Evolutionary conservation across 2,797 vertebrate species (phyloP).

Genomic region (Odontamblyopus rebecca): DNA sequence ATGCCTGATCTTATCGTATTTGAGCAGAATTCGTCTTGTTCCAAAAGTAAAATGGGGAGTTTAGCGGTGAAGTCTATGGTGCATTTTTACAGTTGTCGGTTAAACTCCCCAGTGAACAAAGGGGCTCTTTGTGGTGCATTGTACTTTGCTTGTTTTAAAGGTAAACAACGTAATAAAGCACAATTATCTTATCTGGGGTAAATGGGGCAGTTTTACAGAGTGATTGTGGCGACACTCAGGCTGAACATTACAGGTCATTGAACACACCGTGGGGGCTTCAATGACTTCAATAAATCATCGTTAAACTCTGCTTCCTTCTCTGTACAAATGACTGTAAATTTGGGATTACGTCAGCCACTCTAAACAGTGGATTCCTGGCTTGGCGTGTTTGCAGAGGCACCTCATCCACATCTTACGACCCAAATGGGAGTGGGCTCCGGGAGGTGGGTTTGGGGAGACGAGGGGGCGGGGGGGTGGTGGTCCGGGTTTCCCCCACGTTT

Average conservation of each 20-base stretch:
- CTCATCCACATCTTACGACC: conserved; percentile 53
- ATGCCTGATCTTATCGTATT: not conserved
- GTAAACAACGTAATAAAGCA: conserved; percentile 46
- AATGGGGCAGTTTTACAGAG: conserved; percentile 37
- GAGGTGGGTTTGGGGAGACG: conserved; percentile 25
- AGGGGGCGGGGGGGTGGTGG: conserved; percentile 10
- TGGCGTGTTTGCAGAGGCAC: conserved; percentile 44
- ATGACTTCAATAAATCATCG: conserved; percentile 46
- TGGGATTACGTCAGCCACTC: conserved; percentile 50
- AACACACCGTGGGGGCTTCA: conserved; percentile 32
- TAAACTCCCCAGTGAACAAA: not conserved
- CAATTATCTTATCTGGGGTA: conserved; percentile 46
- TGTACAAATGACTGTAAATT: conserved; percentile 30
- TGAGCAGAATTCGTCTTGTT: too few species aligned
- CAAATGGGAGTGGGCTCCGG: conserved; percentile 31
- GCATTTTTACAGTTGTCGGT: not conserved
- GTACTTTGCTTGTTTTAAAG: conserved; percentile 26
- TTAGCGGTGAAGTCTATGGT: not conserved
- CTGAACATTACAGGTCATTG: conserved; percentile 24
- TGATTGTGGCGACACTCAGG: conserved; percentile 35
- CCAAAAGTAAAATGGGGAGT: not conserved
- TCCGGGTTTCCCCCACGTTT: conserved; percentile 35
- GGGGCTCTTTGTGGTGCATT: conserved; percentile 18
- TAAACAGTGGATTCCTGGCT: conserved; percentile 42
- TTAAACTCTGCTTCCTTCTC: conserved; percentile 22